phyloP scores from a whole-genome alignment of 2,888 invertebrate genomes.

The Zhuqinia jingwanae region DNA sequence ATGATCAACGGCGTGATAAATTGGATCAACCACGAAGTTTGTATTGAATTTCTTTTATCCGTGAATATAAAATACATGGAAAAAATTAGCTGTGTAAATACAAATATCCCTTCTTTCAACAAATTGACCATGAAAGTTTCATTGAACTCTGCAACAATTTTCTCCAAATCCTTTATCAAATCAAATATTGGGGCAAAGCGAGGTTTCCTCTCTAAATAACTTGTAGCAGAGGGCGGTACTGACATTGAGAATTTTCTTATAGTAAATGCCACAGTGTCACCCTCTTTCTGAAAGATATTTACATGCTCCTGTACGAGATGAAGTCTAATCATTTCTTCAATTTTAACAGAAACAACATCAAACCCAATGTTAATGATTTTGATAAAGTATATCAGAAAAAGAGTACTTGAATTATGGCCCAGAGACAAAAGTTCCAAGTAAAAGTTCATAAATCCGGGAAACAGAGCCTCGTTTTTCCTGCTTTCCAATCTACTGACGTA shows the following conservation, averaged over 20 bases:
- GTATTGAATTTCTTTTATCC: neutral
- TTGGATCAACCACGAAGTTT: constrained; percentile 23
- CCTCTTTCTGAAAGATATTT: too few species aligned
- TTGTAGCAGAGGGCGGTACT: neutral
- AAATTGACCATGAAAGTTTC: constrained; percentile 23
- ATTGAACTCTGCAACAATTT: constrained; percentile 26
- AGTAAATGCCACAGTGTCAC: neutral
- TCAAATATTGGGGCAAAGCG: neutral
- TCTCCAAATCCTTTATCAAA: constrained; percentile 17
- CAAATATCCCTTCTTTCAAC: neutral
- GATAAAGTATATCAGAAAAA: constrained; percentile 34
- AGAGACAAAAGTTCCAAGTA: constrained; percentile 35
- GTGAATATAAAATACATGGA: constrained; percentile 13
- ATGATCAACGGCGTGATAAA: constrained; percentile 14
- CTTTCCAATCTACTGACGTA: constrained; percentile 9
- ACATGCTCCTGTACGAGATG: neutral
- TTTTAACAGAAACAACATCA: constrained; percentile 10
- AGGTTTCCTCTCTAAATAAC: neutral
- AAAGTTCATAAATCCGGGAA: constrained; percentile 36
- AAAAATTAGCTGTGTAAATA: neutral
- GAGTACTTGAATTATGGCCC: neutral
- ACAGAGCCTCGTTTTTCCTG: constrained; percentile 12
- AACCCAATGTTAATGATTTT: constrained; percentile 42
- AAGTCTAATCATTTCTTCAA: neutral
- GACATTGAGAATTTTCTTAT: neutral